Conservation (phyloP, 1,140 invertebrate species). For the Notospermus geniculatus region DNA sequence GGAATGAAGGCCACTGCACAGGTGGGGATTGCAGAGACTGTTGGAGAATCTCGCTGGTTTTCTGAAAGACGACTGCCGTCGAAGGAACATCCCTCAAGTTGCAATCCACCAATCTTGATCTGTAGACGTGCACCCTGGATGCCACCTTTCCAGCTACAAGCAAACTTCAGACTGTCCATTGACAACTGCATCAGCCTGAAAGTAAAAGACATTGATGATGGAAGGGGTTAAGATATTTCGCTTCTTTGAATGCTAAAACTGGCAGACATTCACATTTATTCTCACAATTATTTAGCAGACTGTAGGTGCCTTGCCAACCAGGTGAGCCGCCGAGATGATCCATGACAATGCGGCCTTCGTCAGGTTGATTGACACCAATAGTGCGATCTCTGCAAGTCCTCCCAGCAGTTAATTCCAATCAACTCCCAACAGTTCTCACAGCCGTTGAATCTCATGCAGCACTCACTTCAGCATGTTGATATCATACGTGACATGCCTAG, state of each 20-base stretch:
- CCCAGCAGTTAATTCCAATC: too few relatives aligned
- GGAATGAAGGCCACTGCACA: conserved; percentile 66
- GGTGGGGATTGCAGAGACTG: conserved; percentile 61
- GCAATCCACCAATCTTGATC: conserved; percentile 61
- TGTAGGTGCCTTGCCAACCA: too few relatives aligned
- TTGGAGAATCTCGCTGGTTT: conserved; percentile 63
- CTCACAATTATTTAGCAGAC: too few relatives aligned
- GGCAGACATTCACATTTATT: neutral
- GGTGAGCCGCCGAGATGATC: too few relatives aligned
- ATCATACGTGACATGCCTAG: too few relatives aligned
- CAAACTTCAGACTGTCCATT: conserved; percentile 66
- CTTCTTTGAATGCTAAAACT: neutral
- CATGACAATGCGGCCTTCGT: too few relatives aligned
- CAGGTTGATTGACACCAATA: too few relatives aligned
- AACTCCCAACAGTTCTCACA: too few relatives aligned
- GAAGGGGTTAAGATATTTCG: too few relatives aligned
- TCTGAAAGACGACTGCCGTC: conserved; percentile 62
- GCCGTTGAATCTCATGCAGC: too few relatives aligned
- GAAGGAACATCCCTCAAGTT: conserved; percentile 70
- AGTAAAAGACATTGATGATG: conserved; percentile 13
- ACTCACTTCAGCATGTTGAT: too few relatives aligned
- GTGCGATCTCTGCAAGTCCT: too few relatives aligned
- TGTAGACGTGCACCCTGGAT: conserved; percentile 51
- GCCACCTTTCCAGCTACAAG: conserved; percentile 55
- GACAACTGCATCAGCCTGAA: conserved; percentile 59